Percentiles rank a stretch among this genome's conserved stretches.
These are phyloP conservation scores for Anarhynchus alexandrinus DNA, from an alignment of 2,113 vertebrate genomes.

Conservation along the genomic window DNA sequence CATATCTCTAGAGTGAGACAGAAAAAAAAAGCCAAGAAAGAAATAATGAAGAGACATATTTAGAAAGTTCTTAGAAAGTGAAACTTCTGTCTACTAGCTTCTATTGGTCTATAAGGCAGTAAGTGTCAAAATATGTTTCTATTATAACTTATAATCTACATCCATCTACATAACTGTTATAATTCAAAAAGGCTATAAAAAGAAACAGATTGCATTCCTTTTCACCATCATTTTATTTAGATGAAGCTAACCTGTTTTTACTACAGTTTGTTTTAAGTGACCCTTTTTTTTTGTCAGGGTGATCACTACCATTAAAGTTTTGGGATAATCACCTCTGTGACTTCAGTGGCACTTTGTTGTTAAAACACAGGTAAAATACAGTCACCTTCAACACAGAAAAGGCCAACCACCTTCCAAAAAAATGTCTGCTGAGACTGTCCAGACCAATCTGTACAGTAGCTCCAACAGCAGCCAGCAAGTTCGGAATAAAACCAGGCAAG, in stretches of 20 bases:
- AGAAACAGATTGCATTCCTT: not conserved
- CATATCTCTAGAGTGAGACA: not conserved
- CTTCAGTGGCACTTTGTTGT: not conserved
- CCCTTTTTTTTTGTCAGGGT: not conserved
- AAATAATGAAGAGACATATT: not conserved
- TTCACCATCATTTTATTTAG: not conserved
- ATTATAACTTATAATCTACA: not conserved
- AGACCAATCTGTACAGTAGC: slow-evolving; percentile 43
- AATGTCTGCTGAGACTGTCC: not conserved
- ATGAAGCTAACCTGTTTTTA: not conserved
- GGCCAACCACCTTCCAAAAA: not conserved
- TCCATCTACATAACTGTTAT: not conserved
- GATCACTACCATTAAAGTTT: not conserved
- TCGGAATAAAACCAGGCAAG: slow-evolving; percentile 48
- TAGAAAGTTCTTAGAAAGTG: not conserved
- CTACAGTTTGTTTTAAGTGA: not conserved
- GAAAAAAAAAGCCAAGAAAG: not conserved
- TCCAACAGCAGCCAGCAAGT: slow-evolving; percentile 32
- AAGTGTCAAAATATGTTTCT: not conserved
- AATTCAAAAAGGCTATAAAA: not conserved
- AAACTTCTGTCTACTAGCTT: not conserved
- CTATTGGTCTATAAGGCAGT: not conserved
- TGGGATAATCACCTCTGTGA: not conserved
- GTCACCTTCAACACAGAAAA: not conserved
- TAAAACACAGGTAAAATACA: not conserved